A percentile compares a stretch with the other conserved stretches of the same genome.
phyloP scores from a whole-genome alignment of 92 coral and sea anemone genomes.

The Blastomussa wellsi region DNA sequence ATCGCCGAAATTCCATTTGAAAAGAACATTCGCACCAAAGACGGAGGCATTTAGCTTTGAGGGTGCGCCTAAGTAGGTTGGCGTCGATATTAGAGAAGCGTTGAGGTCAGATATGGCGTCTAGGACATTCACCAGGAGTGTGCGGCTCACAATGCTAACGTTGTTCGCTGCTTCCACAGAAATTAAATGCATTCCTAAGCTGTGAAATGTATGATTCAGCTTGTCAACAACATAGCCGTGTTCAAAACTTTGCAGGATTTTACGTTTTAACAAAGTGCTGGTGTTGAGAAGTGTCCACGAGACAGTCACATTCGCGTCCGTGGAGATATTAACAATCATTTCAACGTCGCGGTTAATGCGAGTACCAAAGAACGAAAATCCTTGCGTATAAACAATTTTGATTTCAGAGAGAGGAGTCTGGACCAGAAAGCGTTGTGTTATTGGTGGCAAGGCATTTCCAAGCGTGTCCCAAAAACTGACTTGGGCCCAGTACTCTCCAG shows the following conservation, averaged over 20 bases:
- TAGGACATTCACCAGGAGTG: slow-evolving; percentile 46
- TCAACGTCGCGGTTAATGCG: slow-evolving; percentile 30
- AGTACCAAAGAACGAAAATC: slow-evolving; percentile 64
- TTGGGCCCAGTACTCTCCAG: slow-evolving; percentile 56
- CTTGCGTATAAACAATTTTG: slow-evolving; percentile 46
- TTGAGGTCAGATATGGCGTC: slow-evolving; percentile 60
- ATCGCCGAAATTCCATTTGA: slow-evolving; percentile 75
- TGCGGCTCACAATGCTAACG: slow-evolving; percentile 64
- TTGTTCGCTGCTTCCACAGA: slow-evolving; percentile 72
- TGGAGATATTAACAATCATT: slow-evolving; percentile 55
- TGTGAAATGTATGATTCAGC: slow-evolving; percentile 61
- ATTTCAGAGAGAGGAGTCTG: slow-evolving; percentile 57
- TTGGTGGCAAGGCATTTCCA: slow-evolving; percentile 18
- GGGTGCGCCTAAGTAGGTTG: slow-evolving; percentile 62
- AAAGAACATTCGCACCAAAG: slow-evolving; percentile 59
- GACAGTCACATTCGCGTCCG: slow-evolving; percentile 57
- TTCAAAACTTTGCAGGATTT: background rate
- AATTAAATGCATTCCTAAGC: slow-evolving; percentile 49
- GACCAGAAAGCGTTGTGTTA: slow-evolving; percentile 27
- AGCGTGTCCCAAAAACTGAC: slow-evolving; percentile 45
- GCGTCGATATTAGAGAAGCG: slow-evolving; percentile 39
- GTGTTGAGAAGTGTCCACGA: slow-evolving; percentile 39
- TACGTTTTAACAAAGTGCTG: slow-evolving; percentile 9
- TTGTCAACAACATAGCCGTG: slow-evolving; percentile 13
- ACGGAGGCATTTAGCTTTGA: slow-evolving; percentile 62